Percentiles rank a stretch among this genome's conserved stretches.
Conservation (phyloP, 2,888 invertebrate species). For the Drosophila barbarae region DNA sequence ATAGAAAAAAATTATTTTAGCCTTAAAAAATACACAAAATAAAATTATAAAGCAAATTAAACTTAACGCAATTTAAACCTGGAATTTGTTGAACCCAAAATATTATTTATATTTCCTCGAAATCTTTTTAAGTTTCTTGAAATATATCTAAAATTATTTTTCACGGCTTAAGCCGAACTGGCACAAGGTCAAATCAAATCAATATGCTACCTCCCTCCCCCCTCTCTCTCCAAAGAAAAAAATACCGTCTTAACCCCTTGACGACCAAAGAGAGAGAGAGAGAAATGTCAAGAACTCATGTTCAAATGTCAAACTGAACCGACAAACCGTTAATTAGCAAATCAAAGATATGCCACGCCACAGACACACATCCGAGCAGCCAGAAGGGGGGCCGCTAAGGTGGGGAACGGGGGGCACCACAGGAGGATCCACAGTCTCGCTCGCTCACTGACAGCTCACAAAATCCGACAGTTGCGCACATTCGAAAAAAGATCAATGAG, state of each 20-base stretch:
- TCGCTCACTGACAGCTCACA: slow-evolving; percentile 56
- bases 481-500: slow-evolving; percentile 76
- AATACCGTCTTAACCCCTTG: slow-evolving; percentile 18
- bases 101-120: not conserved
- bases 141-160: not conserved
- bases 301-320: slow-evolving; percentile 77
- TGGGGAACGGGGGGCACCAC: not conserved
- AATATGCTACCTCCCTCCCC: slow-evolving; percentile 1
- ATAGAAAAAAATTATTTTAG: no score
- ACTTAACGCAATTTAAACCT: no score
- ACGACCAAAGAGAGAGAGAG: slow-evolving; percentile 18
- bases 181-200: slow-evolving; percentile 29
- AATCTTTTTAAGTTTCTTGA: not conserved
- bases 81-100: no score
- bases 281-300: slow-evolving; percentile 77
- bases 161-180: not conserved
- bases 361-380: slow-evolving; percentile 32
- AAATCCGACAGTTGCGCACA: slow-evolving; percentile 70
- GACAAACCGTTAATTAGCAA: slow-evolving; percentile 79
- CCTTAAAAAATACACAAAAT: not conserved
- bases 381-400: not conserved
- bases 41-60: not conserved
- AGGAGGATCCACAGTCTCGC: slow-evolving; percentile 30
- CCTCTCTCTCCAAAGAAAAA: no score
- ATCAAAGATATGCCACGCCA: slow-evolving; percentile 72